Evolutionary conservation across 2,113 vertebrate species (phyloP), one percentile per base, ranked within the genome.

Genomic region (Tenrec ecaudatus): DNA sequence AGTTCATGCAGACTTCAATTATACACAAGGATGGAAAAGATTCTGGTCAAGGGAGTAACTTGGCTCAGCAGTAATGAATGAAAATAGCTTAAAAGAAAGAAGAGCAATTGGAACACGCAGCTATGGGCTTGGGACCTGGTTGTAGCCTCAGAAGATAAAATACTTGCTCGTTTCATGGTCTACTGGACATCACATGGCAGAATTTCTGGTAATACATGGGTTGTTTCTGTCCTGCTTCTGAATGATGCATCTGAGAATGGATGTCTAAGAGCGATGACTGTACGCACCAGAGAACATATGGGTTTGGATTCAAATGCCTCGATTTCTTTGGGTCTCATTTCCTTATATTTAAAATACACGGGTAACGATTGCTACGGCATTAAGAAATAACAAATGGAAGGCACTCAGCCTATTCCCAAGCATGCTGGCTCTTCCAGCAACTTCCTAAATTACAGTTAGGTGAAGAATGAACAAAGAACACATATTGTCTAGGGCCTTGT

Each of bases 1-100:
- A 47, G 5, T 17, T n/a, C 23, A 20, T 10, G 6, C 0, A 0
- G 14, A 36, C 68, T 40, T 38, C 2, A 17, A 23, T 86, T 19
- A 31, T 16, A 29, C 29, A 3, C 14, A 17, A 27, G 22, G 57
- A 82, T 27, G 1, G 29, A 36, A 47, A 79, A n/a, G 29, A 53
- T 76, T 79, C 86, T 80, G 38, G 38, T 29, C 43, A 93, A 85
- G 71, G 53, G n/a, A 86, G 38, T 25, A 75, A 8, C 16, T 1
- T 75, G 81, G 57, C 69, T 77, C 31, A 33, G 1, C 2, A 31
- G 40, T 14, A 90, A 80, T 1, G 20, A 80, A 76, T 19, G 3
- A 20, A 71, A 83, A 90, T 86, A 33, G 14, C 19, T 36, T 78
- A 40, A 3, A 40, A 40, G 15, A 66, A 57, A 36, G 22, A 20